These are phyloP conservation scores for Tipula confusa DNA, from an alignment of 2,888 invertebrate genomes.

Conservation along the genomic window DNA sequence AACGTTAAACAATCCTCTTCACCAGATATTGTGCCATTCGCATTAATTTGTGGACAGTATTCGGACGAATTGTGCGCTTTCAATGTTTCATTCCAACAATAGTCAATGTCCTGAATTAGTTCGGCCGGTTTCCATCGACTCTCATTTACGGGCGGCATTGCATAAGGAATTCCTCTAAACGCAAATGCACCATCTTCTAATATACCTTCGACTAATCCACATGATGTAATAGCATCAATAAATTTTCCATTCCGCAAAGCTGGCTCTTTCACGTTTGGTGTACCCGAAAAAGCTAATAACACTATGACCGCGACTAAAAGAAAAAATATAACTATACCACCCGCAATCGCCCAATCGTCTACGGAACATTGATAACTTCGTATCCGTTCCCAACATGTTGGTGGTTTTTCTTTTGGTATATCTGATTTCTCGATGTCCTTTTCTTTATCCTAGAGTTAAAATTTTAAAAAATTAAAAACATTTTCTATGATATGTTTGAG, in stretches of 20 bases:
- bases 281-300: constrained; percentile 58
- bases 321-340: constrained; percentile 57
- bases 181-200: constrained; percentile 73
- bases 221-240: constrained; percentile 68
- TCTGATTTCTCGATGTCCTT: constrained; percentile 37
- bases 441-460: constrained; percentile 40
- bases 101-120: constrained; percentile 60
- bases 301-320: constrained; percentile 61
- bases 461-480: not conserved
- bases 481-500: not conserved
- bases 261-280: constrained; percentile 54
- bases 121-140: constrained; percentile 68
- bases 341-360: constrained; percentile 57
- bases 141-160: constrained; percentile 64
- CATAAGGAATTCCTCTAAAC: constrained; percentile 79
- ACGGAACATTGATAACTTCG: constrained; percentile 63
- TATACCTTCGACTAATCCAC: constrained; percentile 74
- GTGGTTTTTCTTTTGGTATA: constrained; percentile 41
- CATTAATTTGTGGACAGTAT: constrained; percentile 65
- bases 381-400: constrained; percentile 57
- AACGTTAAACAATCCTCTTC: constrained; percentile 78
- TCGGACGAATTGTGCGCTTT: constrained; percentile 63
- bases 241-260: constrained; percentile 68
- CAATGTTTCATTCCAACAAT: constrained; percentile 76
- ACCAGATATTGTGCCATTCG: constrained; percentile 63